Evolutionary conservation across 2,888 invertebrate species (phyloP), one percentile per base, ranked within the genome.

Genomic region (Phalangium opilio): DNA sequence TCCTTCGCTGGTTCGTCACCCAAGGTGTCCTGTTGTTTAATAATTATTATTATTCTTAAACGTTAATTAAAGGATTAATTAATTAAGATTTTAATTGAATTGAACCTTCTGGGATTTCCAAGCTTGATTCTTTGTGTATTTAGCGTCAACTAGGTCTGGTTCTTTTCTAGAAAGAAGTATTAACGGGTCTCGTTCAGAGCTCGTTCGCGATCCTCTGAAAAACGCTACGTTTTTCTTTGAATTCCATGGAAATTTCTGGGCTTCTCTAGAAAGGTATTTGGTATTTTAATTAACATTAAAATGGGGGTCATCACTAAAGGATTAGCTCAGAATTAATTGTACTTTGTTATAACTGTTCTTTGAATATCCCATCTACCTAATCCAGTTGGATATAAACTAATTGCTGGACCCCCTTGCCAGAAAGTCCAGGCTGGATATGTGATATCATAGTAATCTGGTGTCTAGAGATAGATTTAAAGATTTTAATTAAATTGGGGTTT

Each of bases 321-420:
- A n/a, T n/a, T n/a, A n/a, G n/a, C n/a, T n/a, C n/a, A n/a, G n/a
- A n/a, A n/a, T n/a, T n/a, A n/a, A n/a, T n/a, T n/a, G 36, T 40
- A 53, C 53, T 71, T 68, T 43, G 77, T 73, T 48, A 91, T 75
- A 8, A 78, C 74, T 50, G 75, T 69, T 47, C 90, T 73, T 62
- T 84, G 83, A 56, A 77, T 66, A 65, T 93, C 91, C 95, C 95
- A 96, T 38, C 90, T 73, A 0, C 93, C 95, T 53, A 95, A 77
- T 17, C 95, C 95, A 45, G 77, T 81, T 0, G 95, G 95, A 69
- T 93, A 91, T 10, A 91, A 69, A 34, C 81, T 77, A 57, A 95
- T 93, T 1, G 95, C 93, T 12, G 96, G 96, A 0, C 96, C 96
- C 20, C 95, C 95, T 68, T 89, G 89, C 91, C 93, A 91, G 67